Conservation (phyloP, 2,888 invertebrate species). For the Cylloceria caligata region DNA sequence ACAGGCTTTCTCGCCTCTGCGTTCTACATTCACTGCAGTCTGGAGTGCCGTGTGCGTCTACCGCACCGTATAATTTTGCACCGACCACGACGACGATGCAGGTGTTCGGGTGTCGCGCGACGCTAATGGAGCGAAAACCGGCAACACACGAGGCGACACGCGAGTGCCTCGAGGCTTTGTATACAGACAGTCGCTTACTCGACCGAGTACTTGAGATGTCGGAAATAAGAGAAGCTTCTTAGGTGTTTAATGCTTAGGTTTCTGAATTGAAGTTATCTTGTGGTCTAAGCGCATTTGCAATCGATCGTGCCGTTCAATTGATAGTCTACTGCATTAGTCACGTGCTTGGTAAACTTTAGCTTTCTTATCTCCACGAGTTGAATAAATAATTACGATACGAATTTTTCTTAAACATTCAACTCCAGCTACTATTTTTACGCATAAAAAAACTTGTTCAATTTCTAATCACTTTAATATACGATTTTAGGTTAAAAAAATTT, state of each 20-base stretch:
- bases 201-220: neutral
- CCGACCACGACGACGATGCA: conserved; percentile 42
- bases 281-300: neutral
- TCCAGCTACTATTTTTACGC: too few species aligned
- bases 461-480: too few species aligned
- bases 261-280: neutral
- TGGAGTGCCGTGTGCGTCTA: conserved; percentile 26
- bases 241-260: neutral
- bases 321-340: neutral
- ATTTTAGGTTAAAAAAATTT: too few species aligned
- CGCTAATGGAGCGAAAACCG: conserved; percentile 45
- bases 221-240: neutral
- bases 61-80: conserved; percentile 49
- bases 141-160: conserved; percentile 6
- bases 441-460: too few species aligned
- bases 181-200: neutral
- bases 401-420: too few species aligned
- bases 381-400: too few species aligned
- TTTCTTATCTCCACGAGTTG: neutral
- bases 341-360: neutral
- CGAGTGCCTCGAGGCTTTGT: neutral
- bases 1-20: conserved; percentile 15
- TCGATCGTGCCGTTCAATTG: neutral
- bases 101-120: conserved; percentile 38
- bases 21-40: conserved; percentile 39